Conservation (phyloP, 2,113 vertebrate species). For the Corythornis vintsioides region DNA sequence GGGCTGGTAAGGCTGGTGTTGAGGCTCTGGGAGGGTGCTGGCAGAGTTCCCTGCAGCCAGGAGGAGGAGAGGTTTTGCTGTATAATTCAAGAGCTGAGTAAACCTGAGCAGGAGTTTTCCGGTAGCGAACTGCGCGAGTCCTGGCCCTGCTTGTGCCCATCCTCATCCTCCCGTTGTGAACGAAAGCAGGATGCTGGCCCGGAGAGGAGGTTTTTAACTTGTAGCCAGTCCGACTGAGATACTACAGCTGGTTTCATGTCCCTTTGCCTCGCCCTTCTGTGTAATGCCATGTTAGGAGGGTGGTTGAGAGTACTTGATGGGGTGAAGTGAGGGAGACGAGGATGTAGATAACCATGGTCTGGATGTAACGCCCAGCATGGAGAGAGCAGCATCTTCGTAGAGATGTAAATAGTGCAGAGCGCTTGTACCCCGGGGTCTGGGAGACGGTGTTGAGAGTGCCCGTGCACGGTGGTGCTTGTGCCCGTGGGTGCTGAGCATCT, state of each 20-base stretch:
- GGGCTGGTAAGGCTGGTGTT: fast-evolving
- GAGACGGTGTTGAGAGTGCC: fast-evolving
- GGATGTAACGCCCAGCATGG: neutral
- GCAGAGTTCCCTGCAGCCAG: neutral
- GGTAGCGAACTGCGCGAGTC: fast-evolving
- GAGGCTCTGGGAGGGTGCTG: neutral
- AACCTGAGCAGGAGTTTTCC: neutral
- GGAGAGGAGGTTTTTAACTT: neutral
- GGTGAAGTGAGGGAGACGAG: neutral
- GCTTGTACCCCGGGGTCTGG: neutral
- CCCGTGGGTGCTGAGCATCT: fast-evolving
- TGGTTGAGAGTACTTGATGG: neutral
- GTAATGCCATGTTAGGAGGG: neutral
- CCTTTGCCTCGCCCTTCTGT: neutral
- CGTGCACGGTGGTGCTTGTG: fast-evolving
- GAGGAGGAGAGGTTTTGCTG: neutral
- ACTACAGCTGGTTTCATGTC: neutral
- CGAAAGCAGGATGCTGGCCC: neutral
- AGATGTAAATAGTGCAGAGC: neutral
- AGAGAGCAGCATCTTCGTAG: neutral
- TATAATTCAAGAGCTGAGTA: neutral
- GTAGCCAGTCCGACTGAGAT: fast-evolving
- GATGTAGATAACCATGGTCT: neutral
- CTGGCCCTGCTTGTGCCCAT: neutral
- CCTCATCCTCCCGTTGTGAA: neutral